Evolutionary conservation across 2,113 vertebrate species (phyloP).

Genomic region (Fulmarus glacialis): DNA sequence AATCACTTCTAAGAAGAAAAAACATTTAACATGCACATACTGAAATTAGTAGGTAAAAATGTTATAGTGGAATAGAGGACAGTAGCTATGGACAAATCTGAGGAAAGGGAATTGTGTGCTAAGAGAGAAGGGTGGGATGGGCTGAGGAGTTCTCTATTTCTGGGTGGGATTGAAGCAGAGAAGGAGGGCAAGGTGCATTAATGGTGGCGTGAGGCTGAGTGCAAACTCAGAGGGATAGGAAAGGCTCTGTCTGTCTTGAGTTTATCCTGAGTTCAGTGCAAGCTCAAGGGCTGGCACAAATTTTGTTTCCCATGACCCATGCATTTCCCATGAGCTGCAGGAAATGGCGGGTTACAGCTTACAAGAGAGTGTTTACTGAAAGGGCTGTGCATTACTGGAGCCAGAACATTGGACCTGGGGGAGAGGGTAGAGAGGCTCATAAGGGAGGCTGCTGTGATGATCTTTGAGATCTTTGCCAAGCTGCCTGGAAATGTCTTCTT

Average conservation of each 20-base stretch:
- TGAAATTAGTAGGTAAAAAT: neutral
- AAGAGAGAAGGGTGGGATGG: neutral
- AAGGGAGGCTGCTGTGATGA: neutral
- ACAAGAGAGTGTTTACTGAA: neutral
- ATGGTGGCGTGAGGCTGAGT: neutral
- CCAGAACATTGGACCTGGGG: neutral
- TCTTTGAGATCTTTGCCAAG: neutral
- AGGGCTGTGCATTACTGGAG: neutral
- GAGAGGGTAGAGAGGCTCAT: neutral
- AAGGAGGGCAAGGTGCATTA: neutral
- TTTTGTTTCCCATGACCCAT: neutral
- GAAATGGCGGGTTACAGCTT: neutral
- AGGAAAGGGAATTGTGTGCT: neutral
- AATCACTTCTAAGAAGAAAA: neutral
- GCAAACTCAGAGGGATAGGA: neutral
- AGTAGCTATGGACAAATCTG: neutral
- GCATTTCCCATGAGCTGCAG: neutral
- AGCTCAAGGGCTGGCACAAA: neutral
- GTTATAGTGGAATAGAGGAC: neutral
- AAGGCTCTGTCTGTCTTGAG: neutral
- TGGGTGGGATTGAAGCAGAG: neutral
- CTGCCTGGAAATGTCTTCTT: neutral
- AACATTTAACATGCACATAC: neutral
- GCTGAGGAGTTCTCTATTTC: neutral
- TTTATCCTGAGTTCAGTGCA: neutral